Evolutionary conservation across 2,888 invertebrate genomes (phyloP).

Genomic region (Opisthograptis luteolata): DNA sequence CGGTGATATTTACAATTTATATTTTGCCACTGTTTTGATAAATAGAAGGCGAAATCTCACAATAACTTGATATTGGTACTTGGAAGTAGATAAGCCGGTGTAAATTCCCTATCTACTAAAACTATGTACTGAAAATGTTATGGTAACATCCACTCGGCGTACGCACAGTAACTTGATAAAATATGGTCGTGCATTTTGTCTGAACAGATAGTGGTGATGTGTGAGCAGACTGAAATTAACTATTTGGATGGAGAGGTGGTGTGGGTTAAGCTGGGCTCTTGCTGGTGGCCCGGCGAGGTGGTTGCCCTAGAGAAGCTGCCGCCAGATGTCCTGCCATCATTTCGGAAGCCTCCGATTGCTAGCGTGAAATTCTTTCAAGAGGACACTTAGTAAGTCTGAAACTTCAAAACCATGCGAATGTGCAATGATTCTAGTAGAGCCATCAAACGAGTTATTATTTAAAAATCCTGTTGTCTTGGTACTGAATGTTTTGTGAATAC

Average conservation of each 20-base stretch:
- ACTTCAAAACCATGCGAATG: too few relatives aligned
- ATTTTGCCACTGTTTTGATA: slow-evolving; percentile 81
- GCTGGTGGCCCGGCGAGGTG: slow-evolving; percentile 95
- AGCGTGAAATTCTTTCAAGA: slow-evolving; percentile 94
- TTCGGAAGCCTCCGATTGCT: slow-evolving; percentile 89
- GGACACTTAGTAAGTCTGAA: slow-evolving; percentile 89
- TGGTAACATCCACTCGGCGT: slow-evolving; percentile 70
- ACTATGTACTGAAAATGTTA: slow-evolving; percentile 55
- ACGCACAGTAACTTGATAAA: slow-evolving; percentile 69
- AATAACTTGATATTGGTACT: slow-evolving; percentile 40
- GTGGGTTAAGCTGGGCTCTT: slow-evolving; percentile 92
- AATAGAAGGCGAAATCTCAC: slow-evolving; percentile 53
- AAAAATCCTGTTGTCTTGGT: slow-evolving; percentile 40
- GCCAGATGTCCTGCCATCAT: slow-evolving; percentile 86
- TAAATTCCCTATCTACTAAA: slow-evolving; percentile 39
- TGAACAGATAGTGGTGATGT: slow-evolving; percentile 84
- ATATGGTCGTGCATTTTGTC: slow-evolving; percentile 79
- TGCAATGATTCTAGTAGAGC: not conserved
- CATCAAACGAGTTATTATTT: not conserved
- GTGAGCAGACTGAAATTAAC: slow-evolving; percentile 87
- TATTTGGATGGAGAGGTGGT: slow-evolving; percentile 91
- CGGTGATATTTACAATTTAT: slow-evolving; percentile 82
- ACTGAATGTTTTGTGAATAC: slow-evolving; percentile 25
- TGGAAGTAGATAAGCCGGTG: slow-evolving; percentile 41
- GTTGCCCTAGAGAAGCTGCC: slow-evolving; percentile 86